Evolutionary conservation across 2,113 vertebrate genomes (phyloP), one percentile per base, ranked within the genome.

Genomic region (Nibea coibor): DNA sequence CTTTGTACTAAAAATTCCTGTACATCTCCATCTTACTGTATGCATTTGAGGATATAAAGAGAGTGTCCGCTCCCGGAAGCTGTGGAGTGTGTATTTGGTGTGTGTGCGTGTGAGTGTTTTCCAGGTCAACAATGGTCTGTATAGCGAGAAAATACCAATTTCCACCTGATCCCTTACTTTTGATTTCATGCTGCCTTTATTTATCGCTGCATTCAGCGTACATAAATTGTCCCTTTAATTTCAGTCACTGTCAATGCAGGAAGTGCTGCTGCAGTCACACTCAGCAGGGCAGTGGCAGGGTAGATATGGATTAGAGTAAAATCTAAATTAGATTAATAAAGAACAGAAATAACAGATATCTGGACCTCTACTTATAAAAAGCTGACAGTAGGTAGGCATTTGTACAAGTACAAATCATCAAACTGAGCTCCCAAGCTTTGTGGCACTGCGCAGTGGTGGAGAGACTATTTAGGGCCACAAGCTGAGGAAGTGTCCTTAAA

Each of bases 1-100:
- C 26, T 90, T 89, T 90, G 72, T 87, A 78, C 47, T 69, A 42
- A 81, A 65, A 81, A 62, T 61, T 31, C 19, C 12, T 82, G 80
- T 83, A 87, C 78, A 87, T 84, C 75, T 72, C 67, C 72, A 83
- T 86, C 72, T 77, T 66, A 83, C 72, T 90, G 81, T 90, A 78
- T 89, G 84, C 72, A 83, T 92, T 82, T 84, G 75, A 86, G 72
- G 70, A 89, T 86, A 88, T 88, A 89, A 92, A 86, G 61, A 80
- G 67, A 80, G 75, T 5, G 26, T 83, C 20, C 48, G 63, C 72
- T 82, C 67, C 67, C 16, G 8, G 68, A 79, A 81, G 79, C 63
- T 74, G 26, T 43, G 51, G 63, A 67, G 64, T 56, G 66, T 81
- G 77, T 83, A 51, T 75, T 50, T 61, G 69, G 63, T 61, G 71